Percentiles rank a stretch among this genome's conserved stretches.
These are phyloP conservation scores for Xanthorhoe designata DNA, from an alignment of 2,888 invertebrate genomes.

Conservation along the genomic window DNA sequence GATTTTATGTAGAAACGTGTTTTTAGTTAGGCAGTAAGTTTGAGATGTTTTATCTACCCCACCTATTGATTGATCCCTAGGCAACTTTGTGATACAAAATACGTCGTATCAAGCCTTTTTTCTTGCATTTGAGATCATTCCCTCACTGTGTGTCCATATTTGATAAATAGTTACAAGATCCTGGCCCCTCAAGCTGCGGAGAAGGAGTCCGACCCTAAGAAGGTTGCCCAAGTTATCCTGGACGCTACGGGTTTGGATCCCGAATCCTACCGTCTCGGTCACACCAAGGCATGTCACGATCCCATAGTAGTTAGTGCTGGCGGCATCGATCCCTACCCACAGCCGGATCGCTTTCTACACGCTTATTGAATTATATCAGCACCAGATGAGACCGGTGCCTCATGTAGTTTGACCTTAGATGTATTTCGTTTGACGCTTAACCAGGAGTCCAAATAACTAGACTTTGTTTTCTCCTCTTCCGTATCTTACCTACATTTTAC, in stretches of 20 bases:
- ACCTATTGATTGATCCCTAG: slow-evolving; percentile 17
- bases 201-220: slow-evolving; percentile 91
- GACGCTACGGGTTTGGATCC: slow-evolving; percentile 93
- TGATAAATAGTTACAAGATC: slow-evolving; percentile 97
- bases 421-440: slow-evolving; percentile 57
- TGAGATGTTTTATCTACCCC: slow-evolving; percentile 17
- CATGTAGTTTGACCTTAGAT: slow-evolving; percentile 56
- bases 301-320: slow-evolving; percentile 67
- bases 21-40: slow-evolving; percentile 21
- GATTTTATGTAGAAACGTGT: slow-evolving; percentile 27
- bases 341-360: slow-evolving; percentile 60
- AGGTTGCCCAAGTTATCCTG: slow-evolving; percentile 93
- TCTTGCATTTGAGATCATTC: slow-evolving; percentile 46
- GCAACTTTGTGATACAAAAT: slow-evolving; percentile 43
- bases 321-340: slow-evolving; percentile 59
- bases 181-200: slow-evolving; percentile 96
- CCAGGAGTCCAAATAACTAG: slow-evolving; percentile 72
- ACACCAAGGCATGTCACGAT: slow-evolving; percentile 96
- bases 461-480: slow-evolving; percentile 65
- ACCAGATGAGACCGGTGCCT: slow-evolving; percentile 70
- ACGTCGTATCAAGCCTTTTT: slow-evolving; percentile 47
- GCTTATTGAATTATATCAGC: slow-evolving; percentile 65
- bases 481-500: slow-evolving; percentile 42
- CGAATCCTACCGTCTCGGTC: slow-evolving; percentile 98
- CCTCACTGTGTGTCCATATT: slow-evolving; percentile 79